Conservation (phyloP, 2,888 invertebrate species). For the Tolmerus cingulatus region DNA sequence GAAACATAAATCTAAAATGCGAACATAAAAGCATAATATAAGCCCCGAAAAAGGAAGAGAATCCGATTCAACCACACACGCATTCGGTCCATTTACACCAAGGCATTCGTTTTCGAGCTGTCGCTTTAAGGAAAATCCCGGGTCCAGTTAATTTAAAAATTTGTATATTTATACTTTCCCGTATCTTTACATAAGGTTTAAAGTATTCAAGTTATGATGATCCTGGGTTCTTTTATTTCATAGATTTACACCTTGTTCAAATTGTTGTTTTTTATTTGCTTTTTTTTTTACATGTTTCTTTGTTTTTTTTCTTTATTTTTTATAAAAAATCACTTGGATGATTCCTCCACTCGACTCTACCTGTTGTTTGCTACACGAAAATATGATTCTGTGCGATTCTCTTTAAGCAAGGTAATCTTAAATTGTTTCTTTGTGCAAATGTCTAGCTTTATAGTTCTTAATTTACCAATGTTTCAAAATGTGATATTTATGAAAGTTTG, state of each 20-base stretch:
- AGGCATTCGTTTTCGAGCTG: slow-evolving; percentile 37
- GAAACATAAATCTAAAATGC: background rate
- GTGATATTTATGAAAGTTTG: slow-evolving; percentile 30
- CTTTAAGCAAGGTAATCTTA: slow-evolving; percentile 15
- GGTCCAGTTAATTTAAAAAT: slow-evolving; percentile 34
- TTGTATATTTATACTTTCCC: slow-evolving; percentile 35
- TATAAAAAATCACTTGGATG: slow-evolving; percentile 29
- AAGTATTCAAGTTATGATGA: slow-evolving; percentile 13
- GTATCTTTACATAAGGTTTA: slow-evolving; percentile 35
- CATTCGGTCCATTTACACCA: background rate
- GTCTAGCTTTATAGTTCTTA: background rate
- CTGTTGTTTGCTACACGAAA: slow-evolving; percentile 15
- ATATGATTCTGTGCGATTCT: slow-evolving; percentile 35
- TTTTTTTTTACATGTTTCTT: slow-evolving; percentile 9
- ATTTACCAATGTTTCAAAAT: slow-evolving; percentile 13
- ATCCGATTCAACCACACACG: background rate
- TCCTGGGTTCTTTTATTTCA: background rate
- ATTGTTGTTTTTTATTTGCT: slow-evolving; percentile 11
- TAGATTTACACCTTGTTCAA: slow-evolving; percentile 18
- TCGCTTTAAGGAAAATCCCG: slow-evolving; percentile 6
- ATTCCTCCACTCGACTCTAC: background rate
- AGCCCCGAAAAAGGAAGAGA: background rate
- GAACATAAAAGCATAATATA: background rate
- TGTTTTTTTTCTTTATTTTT: no score
- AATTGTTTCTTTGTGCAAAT: slow-evolving; percentile 2